Base-by-base conservation (phyloP, 2,113 vertebrate genomes). In the Alouatta palliata region DNA sequence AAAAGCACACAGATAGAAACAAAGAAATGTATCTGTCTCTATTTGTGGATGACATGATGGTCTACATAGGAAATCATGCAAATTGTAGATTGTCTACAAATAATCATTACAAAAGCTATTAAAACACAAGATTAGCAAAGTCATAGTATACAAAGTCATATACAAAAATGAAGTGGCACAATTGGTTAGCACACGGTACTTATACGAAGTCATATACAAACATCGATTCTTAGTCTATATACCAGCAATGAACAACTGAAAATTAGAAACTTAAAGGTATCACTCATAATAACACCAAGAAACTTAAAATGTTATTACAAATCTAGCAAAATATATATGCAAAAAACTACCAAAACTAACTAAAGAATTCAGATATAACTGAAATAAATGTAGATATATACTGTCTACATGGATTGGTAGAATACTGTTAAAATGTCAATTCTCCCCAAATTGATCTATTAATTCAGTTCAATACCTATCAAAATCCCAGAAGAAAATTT, bases 181-280 rank as follows among this genome's bases (percentile, higher is more conserved):
- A 64, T 64, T 30, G 13, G 61, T 64, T 64, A 64, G 61, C 27
- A 64, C 30, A 13, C 0, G 5, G 27, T 64, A 68, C 32, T 68
- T 13, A 73, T 13, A 87, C 2, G 43, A 88, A 96, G 20, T n/a
- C 30, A 54, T 5, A 27, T 2, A 45, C 12, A 94, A 77, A 93
- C 79, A 58, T 76, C 35, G 21, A 70, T 32, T 73, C 14, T 75
- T 79, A 45, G 7, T 77, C 52, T 68, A 54, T 61, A 95, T 37
- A 58, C 27, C 20, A 96, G 35, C 52, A 84, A 94, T 16, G 5
- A 92, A 64, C 6, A 87, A 75, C 8, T 77, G 11, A 43, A 94
- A 73, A 89, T 71, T 73, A 87, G 86, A 94, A 79, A 9, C 56
- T 73, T 90, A 56, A 95, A 92, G 43, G 10, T 76, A 89, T 25